Evolutionary conservation across 2,113 vertebrate genomes (phyloP).

Genomic region (Syngnathus floridae): DNA sequence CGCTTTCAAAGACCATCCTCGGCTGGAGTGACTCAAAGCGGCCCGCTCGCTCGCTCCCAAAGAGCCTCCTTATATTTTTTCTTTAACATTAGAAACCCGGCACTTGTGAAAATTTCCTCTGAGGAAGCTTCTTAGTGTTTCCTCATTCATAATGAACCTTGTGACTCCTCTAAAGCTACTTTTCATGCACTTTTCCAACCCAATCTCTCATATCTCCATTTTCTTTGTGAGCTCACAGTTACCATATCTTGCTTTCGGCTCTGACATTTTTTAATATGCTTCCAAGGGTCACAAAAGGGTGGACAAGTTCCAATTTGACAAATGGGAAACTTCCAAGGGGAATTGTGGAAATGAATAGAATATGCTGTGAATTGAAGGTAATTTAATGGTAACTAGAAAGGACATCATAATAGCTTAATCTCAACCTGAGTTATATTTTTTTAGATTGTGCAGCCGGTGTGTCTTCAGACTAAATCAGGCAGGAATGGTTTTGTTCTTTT

Average conservation of each 20-base stretch:
- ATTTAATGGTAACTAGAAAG: no score
- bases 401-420: no score
- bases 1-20: constrained; percentile 54
- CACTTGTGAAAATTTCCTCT: constrained; percentile 63
- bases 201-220: background rate
- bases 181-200: background rate
- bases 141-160: constrained; percentile 31
- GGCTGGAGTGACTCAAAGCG: constrained; percentile 50
- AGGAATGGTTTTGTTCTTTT: no score
- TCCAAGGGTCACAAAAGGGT: background rate
- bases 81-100: constrained; percentile 52
- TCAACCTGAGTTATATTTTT: no score
- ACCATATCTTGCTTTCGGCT: background rate
- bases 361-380: no score
- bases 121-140: constrained; percentile 22
- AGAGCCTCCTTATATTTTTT: constrained; percentile 46
- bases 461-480: no score
- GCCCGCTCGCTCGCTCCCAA: constrained; percentile 34
- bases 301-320: background rate
- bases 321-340: background rate
- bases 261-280: background rate
- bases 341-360: no score
- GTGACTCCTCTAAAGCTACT: background rate
- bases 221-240: background rate
- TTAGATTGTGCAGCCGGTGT: no score